Evolutionary conservation across 2,113 vertebrate genomes (phyloP), one percentile per base, ranked within the genome.

Genomic region (Eptesicus fuscus): DNA sequence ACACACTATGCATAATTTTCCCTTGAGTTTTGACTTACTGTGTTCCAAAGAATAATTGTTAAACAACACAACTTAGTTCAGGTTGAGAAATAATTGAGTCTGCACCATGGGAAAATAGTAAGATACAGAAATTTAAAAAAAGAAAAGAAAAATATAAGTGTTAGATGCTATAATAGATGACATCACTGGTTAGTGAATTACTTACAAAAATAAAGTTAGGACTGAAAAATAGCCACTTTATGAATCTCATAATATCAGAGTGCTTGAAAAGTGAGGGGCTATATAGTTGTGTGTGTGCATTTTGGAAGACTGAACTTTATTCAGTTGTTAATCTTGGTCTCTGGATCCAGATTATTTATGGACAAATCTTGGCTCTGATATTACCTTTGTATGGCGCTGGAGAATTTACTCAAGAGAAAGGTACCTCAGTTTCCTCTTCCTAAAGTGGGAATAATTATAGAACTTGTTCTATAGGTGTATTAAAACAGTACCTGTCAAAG

Each of bases 1-100:
- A 95, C 69, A 67, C 30, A 65, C 2, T n/a, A 44, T 56, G 53
- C 69, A 80, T 96, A 83, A 92, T 90, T 91, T 86, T 2, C n/a
- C 65, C 2, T 47, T 96, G 74, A 88, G 5, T 85, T 76, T 93
- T 77, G 32, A 30, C n/a, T 92, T 77, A 74, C 8, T 88, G 1
- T 42, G 44, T 74, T 93, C 42, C 74, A 92, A 77, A 30, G 5
- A 83, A 40, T 47, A 85, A 56, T 70, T 14, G 22, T 79, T 90
- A 80, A 84, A 77, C 3, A 88, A 25, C 0, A 59, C 3, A 89
- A 22, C 9, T 63, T 83, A 76, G 9, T 70, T 47, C 23, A 59
- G 2, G 8, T 40, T 56, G n/a, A 88, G 67, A 87, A 94, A 47
- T 79, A 91, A 56, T 18, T 65, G 13, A 44, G 8, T n/a, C 5